Evolutionary conservation across 2,888 invertebrate species (phyloP), one percentile per base, ranked within the genome.

Genomic region (Zygaena filipendulae): DNA sequence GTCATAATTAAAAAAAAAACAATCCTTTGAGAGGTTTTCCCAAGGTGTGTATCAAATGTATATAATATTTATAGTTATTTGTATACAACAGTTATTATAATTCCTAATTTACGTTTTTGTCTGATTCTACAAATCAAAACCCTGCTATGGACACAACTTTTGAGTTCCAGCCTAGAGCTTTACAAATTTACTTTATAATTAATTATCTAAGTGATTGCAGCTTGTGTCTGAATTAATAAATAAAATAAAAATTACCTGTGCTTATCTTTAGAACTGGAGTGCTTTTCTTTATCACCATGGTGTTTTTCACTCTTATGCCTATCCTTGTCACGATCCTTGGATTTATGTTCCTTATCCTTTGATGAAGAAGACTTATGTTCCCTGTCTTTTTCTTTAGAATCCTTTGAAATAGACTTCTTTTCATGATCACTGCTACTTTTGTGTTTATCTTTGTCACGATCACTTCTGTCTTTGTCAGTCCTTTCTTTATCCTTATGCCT

Each of bases 201-300:
- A n/a, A n/a, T n/a, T n/a, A n/a, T n/a, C n/a, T n/a, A n/a, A n/a
- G n/a, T n/a, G n/a, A n/a, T n/a, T n/a, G n/a, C n/a, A n/a, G n/a
- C n/a, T n/a, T n/a, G n/a, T n/a, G n/a, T n/a, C n/a, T n/a, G n/a
- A n/a, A n/a, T n/a, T n/a, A n/a, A n/a, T n/a, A n/a, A n/a, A n/a
- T n/a, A n/a, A n/a, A n/a, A n/a, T n/a, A n/a, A n/a, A n/a, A n/a
- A 45, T 35, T 33, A 84, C 64, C 80, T 83, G 45, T 85, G 83
- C 48, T 82, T 86, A 30, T 84, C 84, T 52, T 83, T 85, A 26
- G 74, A 74, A 46, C 68, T 71, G 33, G 72, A 70, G 43, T 61
- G 56, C 39, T 49, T 59, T 16, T 66, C 60, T 35, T 63, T 68
- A 30, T 82, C 80, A 44, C 63, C 75, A 42, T 59, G 58, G 33